Evolutionary conservation across 2,888 invertebrate genomes (phyloP), one percentile per base, ranked within the genome.

Genomic region (Lasioglossum zephyrum): DNA sequence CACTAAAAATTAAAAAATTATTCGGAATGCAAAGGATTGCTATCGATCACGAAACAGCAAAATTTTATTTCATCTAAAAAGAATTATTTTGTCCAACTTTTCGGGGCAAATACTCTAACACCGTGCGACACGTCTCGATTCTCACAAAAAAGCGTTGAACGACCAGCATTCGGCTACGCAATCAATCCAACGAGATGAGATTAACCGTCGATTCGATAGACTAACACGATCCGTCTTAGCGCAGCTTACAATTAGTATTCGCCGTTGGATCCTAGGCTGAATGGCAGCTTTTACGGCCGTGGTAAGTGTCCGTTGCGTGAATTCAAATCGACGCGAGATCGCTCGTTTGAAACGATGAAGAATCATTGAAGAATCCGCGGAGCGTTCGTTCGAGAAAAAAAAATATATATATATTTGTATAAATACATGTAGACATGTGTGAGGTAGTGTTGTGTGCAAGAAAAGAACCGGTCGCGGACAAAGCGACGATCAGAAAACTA

Each of bases 271-370:
- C 53, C 22, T 53, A 22, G 2, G 49, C 53, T 22, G 22, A 22
- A 53, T 53, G 22, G 22, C 22, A 53, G 53, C 22, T 53, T 9
- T 53, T 22, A 53, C 53, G 53, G 22, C 9, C 22, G 3, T 9
- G 22, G 1, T 0, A 9, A 53, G 4, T 31, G n/a, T 2, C 31
- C 31, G 53, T 9, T 31, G 70, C 75, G 11, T 44, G 47, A 66
- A 47, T 73, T 82, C 31, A 39, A 74, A 77, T 77, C 60, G 41
- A 49, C 41, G n/a, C 13, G 49, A 66, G 53, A 53, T 49, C 44
- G 22, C 36, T 26, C 5, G 66, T 47, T 47, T 39, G 13, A 63
- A 72, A 53, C 49, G 6, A n/a, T 13, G 5, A 53, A 31, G n/a
- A 31, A 18, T 41, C n/a, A 11, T 13, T n/a, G 44, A 22, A 8